A percentile compares a stretch with the other conserved stretches of the same genome.
Evolutionary conservation across 2,113 vertebrate species (phyloP).

Genomic region (Brachionichthys hirsutus): DNA sequence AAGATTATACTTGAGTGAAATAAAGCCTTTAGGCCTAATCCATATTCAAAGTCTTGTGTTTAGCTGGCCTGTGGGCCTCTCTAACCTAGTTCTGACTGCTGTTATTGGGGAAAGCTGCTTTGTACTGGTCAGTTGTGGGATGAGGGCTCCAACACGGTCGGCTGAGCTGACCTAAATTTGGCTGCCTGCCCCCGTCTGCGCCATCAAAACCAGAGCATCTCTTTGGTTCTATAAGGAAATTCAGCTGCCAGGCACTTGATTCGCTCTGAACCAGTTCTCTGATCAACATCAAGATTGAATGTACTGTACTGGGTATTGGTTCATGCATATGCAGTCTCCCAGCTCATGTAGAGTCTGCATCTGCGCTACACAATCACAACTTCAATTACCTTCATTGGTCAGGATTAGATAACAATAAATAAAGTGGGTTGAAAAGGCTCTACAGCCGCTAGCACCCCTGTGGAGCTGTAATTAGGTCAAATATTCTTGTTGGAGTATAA

Average conservation of each 20-base stretch:
- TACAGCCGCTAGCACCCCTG: too few species aligned
- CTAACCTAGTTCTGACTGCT: conserved; percentile 66
- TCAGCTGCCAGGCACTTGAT: neutral
- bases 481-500: too few species aligned
- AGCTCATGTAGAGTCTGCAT: neutral
- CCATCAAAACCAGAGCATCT: conserved; percentile 29
- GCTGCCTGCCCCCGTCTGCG: conserved; percentile 55
- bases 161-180: conserved; percentile 74
- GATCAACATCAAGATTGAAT: conserved; percentile 6
- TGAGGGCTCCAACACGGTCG: conserved; percentile 56
- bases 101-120: conserved; percentile 73
- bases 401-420: too few species aligned
- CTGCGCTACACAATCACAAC: neutral
- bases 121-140: conserved; percentile 65
- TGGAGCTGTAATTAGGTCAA: too few species aligned
- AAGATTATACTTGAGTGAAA: conserved; percentile 66
- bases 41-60: conserved; percentile 68
- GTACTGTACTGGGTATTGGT: conserved; percentile 7
- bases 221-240: conserved; percentile 32
- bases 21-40: conserved; percentile 74
- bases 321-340: neutral
- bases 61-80: conserved; percentile 43
- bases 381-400: neutral
- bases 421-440: too few species aligned
- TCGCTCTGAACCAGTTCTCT: conserved; percentile 11